Evolutionary conservation across 2,113 vertebrate genomes (phyloP).

Genomic region (Dermatemys mawii): DNA sequence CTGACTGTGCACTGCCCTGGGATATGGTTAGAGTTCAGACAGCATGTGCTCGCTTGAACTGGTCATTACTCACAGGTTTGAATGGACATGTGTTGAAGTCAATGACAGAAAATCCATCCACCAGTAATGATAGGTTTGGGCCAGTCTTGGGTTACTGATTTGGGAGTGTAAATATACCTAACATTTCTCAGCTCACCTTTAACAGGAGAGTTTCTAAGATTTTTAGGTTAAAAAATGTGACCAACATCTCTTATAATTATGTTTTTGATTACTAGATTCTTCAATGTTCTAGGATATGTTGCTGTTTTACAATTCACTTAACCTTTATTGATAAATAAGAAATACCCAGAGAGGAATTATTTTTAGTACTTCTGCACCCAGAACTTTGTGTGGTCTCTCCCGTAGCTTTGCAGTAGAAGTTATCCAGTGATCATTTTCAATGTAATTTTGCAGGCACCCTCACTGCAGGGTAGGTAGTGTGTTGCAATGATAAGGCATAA

Average conservation of each 20-base stretch:
- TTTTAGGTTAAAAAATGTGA: not conserved
- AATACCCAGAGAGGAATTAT: not conserved
- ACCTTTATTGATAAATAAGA: not conserved
- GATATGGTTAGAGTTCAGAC: not conserved
- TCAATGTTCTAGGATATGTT: not conserved
- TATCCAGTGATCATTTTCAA: not conserved
- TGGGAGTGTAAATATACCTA: not conserved
- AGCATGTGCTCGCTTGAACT: not conserved
- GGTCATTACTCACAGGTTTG: not conserved
- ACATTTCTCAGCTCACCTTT: not conserved
- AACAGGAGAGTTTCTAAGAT: not conserved
- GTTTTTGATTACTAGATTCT: not conserved
- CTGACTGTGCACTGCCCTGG: not conserved
- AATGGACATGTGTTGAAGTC: not conserved
- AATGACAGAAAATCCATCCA: not conserved
- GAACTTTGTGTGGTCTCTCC: not conserved
- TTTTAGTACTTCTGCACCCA: not conserved
- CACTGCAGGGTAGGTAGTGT: not conserved
- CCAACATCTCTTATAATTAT: not conserved
- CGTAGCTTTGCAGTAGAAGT: not conserved
- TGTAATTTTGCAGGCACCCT: not conserved
- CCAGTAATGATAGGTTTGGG: not conserved
- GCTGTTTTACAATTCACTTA: not conserved
- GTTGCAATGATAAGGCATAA: not conserved
- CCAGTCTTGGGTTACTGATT: not conserved